Evolutionary conservation across 2,113 vertebrate species (phyloP).

Genomic region (Taxidea taxus): DNA sequence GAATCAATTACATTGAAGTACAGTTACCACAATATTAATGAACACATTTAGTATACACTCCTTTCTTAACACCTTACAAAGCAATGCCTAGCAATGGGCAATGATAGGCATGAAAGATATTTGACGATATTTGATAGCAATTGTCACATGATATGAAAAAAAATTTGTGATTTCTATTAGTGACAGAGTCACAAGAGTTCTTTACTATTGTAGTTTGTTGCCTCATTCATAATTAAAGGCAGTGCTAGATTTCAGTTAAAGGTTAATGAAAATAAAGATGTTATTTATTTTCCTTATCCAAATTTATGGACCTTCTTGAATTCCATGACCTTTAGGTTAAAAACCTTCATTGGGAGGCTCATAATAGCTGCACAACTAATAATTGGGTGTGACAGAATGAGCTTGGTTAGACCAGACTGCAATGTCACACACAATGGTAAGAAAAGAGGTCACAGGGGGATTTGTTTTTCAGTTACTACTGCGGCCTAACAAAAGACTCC

Average conservation of each 20-base stretch:
- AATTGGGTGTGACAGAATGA: not conserved
- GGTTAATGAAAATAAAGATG: not conserved
- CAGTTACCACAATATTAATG: not conserved
- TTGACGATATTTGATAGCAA: not conserved
- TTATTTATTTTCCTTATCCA: not conserved
- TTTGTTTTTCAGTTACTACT: not conserved
- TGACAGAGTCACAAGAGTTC: not conserved
- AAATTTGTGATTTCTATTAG: not conserved
- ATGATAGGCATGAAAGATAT: not conserved
- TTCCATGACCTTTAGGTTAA: not conserved
- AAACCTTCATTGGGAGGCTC: not conserved
- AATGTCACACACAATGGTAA: not conserved
- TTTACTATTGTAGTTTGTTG: not conserved
- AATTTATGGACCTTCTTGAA: not conserved
- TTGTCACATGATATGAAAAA: not conserved
- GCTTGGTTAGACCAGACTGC: not conserved
- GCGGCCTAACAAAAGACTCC: not conserved
- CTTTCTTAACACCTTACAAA: not conserved
- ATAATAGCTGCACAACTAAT: not conserved
- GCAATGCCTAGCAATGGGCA: not conserved
- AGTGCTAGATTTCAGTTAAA: not conserved
- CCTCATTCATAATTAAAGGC: slow-evolving; percentile 3
- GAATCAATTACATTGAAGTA: not conserved
- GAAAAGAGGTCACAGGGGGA: not conserved
- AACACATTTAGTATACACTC: not conserved